Conservation (phyloP, 2,113 vertebrate genomes). For the Odocoileus hemionus region DNA sequence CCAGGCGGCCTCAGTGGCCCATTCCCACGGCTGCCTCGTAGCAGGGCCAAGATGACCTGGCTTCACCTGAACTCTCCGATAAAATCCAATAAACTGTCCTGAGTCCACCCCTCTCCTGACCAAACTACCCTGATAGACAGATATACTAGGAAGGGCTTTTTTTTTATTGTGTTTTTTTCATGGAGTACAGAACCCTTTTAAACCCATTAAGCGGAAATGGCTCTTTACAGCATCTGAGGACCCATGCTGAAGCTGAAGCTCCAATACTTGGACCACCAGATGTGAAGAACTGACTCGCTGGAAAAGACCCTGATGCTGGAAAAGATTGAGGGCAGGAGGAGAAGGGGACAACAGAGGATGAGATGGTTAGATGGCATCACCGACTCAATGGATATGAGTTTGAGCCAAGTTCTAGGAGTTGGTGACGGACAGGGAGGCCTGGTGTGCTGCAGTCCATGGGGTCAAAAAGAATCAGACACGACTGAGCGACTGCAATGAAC, state of each 20-base stretch:
- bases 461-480: rapidly evolving
- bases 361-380: neutral
- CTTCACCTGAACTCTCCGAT: neutral
- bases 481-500: neutral
- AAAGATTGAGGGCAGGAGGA: neutral
- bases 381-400: neutral
- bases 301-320: neutral
- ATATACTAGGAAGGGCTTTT: neutral
- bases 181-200: neutral
- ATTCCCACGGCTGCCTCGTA: neutral
- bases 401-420: neutral
- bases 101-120: neutral
- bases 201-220: neutral
- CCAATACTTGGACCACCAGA: neutral
- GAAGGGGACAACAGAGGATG: neutral
- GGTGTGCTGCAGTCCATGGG: neutral
- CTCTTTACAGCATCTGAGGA: neutral
- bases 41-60: neutral
- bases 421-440: neutral
- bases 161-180: neutral
- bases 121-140: neutral
- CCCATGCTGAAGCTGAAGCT: neutral
- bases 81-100: neutral
- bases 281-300: neutral
- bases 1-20: neutral